These are phyloP conservation scores for Hirtodrosophila confusa DNA, from an alignment of 2,888 invertebrate genomes.

Conservation along the genomic window DNA sequence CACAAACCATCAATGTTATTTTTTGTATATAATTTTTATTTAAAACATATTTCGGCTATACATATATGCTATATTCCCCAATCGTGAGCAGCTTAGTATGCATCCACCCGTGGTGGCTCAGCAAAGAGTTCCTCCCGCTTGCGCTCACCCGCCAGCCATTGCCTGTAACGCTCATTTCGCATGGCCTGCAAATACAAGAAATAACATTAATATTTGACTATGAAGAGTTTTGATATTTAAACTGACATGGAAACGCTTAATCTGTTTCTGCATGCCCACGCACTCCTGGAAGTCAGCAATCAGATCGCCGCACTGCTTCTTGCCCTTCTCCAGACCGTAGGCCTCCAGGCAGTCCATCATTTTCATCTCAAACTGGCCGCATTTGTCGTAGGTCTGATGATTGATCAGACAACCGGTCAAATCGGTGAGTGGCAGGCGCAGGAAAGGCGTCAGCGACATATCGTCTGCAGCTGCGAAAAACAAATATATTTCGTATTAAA, in stretches of 20 bases:
- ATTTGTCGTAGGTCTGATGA: slow-evolving; percentile 88
- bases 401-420: slow-evolving; percentile 87
- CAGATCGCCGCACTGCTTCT: slow-evolving; percentile 87
- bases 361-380: slow-evolving; percentile 88
- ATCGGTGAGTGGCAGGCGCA: slow-evolving; percentile 90
- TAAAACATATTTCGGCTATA: slow-evolving; percentile 61
- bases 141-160: slow-evolving; percentile 86
- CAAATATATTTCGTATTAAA: slow-evolving; percentile 3
- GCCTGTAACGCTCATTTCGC: slow-evolving; percentile 87
- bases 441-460: slow-evolving; percentile 88
- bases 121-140: slow-evolving; percentile 86
- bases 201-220: not conserved
- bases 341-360: slow-evolving; percentile 92
- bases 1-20: slow-evolving; percentile 1
- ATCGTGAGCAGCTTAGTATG: slow-evolving; percentile 84
- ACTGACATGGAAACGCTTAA: slow-evolving; percentile 86
- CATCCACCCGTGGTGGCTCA: slow-evolving; percentile 86
- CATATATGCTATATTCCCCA: slow-evolving; percentile 49
- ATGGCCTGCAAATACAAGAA: slow-evolving; percentile 85
- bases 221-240: not conserved
- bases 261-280: slow-evolving; percentile 86
- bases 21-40: slow-evolving; percentile 55
- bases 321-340: slow-evolving; percentile 89
- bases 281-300: slow-evolving; percentile 91
- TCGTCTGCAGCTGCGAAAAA: slow-evolving; percentile 33